Conservation (phyloP, 2,888 invertebrate species). For the Dromius quadrimaculatus region DNA sequence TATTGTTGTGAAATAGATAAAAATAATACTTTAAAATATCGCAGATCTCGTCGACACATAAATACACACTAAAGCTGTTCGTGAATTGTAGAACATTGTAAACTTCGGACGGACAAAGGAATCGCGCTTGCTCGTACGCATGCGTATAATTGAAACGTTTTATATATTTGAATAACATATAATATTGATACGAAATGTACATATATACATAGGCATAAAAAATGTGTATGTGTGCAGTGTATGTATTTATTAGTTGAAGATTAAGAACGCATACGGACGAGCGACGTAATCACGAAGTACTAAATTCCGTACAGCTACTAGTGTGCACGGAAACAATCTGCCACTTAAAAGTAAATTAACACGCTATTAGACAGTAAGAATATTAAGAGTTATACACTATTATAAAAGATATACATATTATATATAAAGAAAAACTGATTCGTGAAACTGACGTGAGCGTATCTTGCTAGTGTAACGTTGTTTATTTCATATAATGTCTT, state of each 20-base stretch:
- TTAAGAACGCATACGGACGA: conserved; percentile 41
- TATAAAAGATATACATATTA: conserved; percentile 57
- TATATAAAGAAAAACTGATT: conserved; percentile 45
- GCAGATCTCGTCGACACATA: conserved; percentile 55
- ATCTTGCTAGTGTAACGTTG: conserved; percentile 23
- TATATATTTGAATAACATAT: too few species aligned
- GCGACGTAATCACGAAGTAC: conserved; percentile 14
- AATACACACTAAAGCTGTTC: conserved; percentile 49
- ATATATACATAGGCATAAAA: too few species aligned
- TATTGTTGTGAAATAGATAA: conserved; percentile 66
- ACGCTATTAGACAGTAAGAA: conserved; percentile 63
- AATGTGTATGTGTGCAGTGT: too few species aligned
- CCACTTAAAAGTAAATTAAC: conserved; percentile 63
- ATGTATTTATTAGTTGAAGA: conserved; percentile 34
- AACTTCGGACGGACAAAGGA: conserved; percentile 50
- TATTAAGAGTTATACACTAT: conserved; percentile 64
- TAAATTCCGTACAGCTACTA: conserved; percentile 46
- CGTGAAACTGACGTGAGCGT: conserved; percentile 25
- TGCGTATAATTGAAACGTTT: conserved; percentile 25
- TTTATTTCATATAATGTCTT: conserved; percentile 31
- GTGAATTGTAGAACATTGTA: conserved; percentile 47
- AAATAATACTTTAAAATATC: conserved; percentile 58
- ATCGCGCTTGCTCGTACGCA: conserved; percentile 14
- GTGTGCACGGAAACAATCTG: conserved; percentile 59
- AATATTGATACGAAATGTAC: conserved; percentile 24